Conservation (phyloP, 2,888 invertebrate species). For the Dioctria rufipes region DNA sequence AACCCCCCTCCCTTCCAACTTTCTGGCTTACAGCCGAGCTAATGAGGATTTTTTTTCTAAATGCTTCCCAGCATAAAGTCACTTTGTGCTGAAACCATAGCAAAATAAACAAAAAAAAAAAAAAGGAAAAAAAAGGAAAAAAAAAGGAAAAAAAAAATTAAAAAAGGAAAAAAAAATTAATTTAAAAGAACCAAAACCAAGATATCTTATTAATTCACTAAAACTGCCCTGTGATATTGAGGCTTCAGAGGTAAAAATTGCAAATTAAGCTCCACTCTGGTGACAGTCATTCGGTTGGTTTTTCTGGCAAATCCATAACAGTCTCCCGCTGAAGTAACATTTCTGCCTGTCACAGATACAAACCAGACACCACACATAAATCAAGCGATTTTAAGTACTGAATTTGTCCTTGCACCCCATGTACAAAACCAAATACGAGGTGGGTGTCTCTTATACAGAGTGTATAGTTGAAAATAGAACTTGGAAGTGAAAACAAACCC, state of each 20-base stretch:
- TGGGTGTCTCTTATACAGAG: no score
- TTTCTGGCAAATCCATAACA: conserved; percentile 8
- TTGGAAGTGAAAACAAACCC: conserved; percentile 49
- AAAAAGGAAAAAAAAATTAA: not conserved
- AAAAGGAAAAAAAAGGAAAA: no score
- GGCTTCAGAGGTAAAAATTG: conserved; percentile 33
- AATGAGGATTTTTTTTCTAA: conserved; percentile 10
- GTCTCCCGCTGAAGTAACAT: conserved; percentile 29
- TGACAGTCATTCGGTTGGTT: not conserved
- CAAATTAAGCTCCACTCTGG: conserved; percentile 30
- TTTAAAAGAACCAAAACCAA: conserved; percentile 1
- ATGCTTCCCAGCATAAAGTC: not conserved
- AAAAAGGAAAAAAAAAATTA: no score
- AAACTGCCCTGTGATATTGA: conserved; percentile 20
- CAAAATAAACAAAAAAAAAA: no score
- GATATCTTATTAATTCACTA: conserved; percentile 29
- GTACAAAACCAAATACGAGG: not conserved
- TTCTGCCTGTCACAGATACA: conserved; percentile 25
- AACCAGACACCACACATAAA: conserved; percentile 33
- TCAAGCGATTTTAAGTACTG: conserved; percentile 42
- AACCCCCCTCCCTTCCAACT: no score
- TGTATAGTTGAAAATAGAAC: conserved; percentile 22
- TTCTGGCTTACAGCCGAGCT: not conserved
- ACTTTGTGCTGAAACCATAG: no score
- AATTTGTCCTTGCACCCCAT: not conserved